Evolutionary conservation across 2,797 vertebrate species (phyloP).

Genomic region (Chelonia mydas): DNA sequence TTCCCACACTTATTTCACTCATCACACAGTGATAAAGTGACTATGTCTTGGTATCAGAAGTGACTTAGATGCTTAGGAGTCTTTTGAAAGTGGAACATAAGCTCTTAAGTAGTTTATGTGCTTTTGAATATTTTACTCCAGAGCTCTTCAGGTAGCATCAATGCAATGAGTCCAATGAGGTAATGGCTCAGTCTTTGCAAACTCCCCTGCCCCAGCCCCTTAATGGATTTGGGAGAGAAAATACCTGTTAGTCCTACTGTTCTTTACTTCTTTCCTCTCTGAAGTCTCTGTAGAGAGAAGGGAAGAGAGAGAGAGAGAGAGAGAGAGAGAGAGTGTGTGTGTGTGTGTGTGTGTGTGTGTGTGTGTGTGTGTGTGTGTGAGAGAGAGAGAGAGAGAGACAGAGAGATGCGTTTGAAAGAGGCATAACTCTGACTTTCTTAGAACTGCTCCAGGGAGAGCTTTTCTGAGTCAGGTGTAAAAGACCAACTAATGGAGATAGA

Average conservation of each 20-base stretch:
- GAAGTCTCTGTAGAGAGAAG: neutral
- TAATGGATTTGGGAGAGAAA: neutral
- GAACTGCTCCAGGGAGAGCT: neutral
- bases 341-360: too few species aligned
- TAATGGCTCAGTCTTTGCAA: neutral
- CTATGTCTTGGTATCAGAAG: neutral
- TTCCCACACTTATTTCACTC: neutral
- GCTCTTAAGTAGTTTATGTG: neutral
- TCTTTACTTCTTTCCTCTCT: neutral
- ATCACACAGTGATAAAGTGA: neutral
- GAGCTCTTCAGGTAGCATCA: neutral
- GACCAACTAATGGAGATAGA: neutral
- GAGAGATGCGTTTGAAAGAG: neutral
- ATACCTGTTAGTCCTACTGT: fast-evolving
- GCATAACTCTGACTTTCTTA: neutral
- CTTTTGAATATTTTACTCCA: neutral
- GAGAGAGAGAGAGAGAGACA: neutral
- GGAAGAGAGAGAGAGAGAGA: neutral
- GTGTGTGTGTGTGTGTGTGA: too few species aligned
- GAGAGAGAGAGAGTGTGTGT: neutral
- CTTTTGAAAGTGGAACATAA: neutral
- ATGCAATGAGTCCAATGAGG: neutral
- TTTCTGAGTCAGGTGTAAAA: neutral
- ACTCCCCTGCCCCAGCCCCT: neutral
- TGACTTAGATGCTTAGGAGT: neutral